Percentiles rank a stretch among this genome's conserved stretches.
Conservation (phyloP, 2,113 vertebrate species). For the Aphelocoma coerulescens region DNA sequence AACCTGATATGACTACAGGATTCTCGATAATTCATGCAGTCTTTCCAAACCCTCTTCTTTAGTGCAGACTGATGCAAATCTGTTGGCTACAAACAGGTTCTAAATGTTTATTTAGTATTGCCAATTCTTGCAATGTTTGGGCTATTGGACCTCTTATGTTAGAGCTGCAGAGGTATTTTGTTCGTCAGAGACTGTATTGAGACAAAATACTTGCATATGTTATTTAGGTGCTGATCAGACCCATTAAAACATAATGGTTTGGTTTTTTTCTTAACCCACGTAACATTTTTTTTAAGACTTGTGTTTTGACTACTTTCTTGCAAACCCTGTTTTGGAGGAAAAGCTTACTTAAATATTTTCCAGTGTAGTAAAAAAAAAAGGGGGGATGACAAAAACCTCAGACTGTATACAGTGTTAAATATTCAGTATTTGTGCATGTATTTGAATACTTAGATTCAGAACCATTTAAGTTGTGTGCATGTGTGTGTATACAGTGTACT, state of each 20-base stretch:
- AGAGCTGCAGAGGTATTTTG: neutral
- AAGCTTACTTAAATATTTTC: neutral
- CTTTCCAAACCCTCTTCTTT: neutral
- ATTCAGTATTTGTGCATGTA: neutral
- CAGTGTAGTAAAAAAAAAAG: neutral
- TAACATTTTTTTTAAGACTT: neutral
- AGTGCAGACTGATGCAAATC: neutral
- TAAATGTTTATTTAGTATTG: neutral
- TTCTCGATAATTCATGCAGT: neutral
- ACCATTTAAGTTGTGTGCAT: neutral
- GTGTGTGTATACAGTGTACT: neutral
- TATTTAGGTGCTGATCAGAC: neutral
- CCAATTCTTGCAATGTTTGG: neutral
- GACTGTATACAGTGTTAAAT: neutral
- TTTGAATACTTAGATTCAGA: neutral
- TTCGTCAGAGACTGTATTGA: neutral
- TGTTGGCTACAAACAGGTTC: neutral
- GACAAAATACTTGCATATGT: neutral
- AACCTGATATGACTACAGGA: neutral
- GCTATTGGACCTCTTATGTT: neutral
- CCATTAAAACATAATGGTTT: neutral
- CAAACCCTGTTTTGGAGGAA: neutral
- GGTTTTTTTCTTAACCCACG: neutral
- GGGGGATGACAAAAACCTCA: neutral
- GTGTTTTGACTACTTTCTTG: neutral